Evolutionary conservation across 2,797 vertebrate genomes (phyloP).

Genomic region (Schizothorax lantsangensis): DNA sequence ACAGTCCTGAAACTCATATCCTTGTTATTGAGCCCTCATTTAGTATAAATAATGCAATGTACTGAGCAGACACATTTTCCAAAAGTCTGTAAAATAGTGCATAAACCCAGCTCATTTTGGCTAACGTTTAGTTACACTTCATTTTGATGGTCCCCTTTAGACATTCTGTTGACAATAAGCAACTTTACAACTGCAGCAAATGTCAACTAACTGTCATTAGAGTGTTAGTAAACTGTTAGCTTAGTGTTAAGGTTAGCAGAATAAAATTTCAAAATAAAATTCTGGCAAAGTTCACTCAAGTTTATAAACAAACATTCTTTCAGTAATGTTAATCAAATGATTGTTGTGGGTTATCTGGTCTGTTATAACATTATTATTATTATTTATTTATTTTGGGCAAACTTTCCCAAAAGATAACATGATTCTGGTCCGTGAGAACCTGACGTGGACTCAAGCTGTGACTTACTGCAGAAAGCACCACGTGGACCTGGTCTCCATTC

Average conservation of each 20-base stretch:
- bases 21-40: background rate
- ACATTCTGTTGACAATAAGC: too few species aligned
- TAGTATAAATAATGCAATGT: background rate
- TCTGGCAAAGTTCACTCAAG: background rate
- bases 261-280: background rate
- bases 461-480: constrained; percentile 72
- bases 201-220: too few species aligned
- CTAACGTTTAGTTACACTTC: too few species aligned
- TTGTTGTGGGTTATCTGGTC: background rate
- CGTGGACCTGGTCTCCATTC: constrained; percentile 68
- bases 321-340: background rate
- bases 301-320: background rate
- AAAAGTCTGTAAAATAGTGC: background rate
- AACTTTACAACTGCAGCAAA: too few species aligned
- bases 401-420: constrained; percentile 61
- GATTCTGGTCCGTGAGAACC: constrained; percentile 68
- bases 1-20: background rate
- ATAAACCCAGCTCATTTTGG: too few species aligned
- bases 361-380: background rate
- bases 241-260: background rate
- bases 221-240: too few species aligned
- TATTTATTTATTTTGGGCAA: background rate
- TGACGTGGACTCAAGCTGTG: constrained; percentile 73
- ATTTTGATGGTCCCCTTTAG: too few species aligned
- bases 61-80: background rate